Evolutionary conservation across 1,140 invertebrate genomes (phyloP).

Genomic region (Acromyrmex charruanus): DNA sequence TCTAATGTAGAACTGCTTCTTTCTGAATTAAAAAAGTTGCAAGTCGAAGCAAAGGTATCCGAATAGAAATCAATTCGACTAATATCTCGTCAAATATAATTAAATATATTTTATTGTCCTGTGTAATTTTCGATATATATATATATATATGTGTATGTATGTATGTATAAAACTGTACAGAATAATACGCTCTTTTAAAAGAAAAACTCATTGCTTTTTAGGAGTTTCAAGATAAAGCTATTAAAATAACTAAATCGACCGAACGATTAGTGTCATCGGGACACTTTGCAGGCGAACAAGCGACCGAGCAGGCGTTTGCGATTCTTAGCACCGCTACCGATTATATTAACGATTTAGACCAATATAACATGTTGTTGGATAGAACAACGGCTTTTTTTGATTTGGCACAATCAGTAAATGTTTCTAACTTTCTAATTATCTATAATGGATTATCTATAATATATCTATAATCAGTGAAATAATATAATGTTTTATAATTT

Average conservation of each 20-base stretch:
- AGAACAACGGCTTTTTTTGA: constrained; percentile 92
- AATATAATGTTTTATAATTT: not conserved
- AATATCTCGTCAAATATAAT: not conserved
- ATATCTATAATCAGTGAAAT: not conserved
- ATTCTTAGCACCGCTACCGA: constrained; percentile 92
- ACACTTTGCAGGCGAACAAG: constrained; percentile 91
- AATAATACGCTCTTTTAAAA: not conserved
- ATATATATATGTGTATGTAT: too few relatives aligned
- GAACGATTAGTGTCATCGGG: constrained; percentile 91
- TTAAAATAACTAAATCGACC: constrained; percentile 93
- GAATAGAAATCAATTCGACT: not conserved
- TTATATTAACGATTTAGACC: constrained; percentile 91
- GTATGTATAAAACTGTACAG: not conserved
- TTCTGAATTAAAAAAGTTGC: constrained; percentile 90
- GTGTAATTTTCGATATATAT: not conserved
- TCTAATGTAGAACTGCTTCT: constrained; percentile 90
- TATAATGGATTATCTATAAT: not conserved
- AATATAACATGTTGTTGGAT: constrained; percentile 89
- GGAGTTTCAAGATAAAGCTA: constrained; percentile 91
- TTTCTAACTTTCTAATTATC: not conserved
- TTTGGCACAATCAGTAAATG: constrained; percentile 89
- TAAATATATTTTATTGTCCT: not conserved
- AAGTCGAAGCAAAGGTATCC: constrained; percentile 90
- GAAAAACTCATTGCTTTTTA: constrained; percentile 74
- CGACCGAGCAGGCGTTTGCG: constrained; percentile 90